A percentile compares a stretch with the other conserved stretches of the same genome.
Conservation (phyloP, 2,888 invertebrate species). For the Machimus atricapillus region DNA sequence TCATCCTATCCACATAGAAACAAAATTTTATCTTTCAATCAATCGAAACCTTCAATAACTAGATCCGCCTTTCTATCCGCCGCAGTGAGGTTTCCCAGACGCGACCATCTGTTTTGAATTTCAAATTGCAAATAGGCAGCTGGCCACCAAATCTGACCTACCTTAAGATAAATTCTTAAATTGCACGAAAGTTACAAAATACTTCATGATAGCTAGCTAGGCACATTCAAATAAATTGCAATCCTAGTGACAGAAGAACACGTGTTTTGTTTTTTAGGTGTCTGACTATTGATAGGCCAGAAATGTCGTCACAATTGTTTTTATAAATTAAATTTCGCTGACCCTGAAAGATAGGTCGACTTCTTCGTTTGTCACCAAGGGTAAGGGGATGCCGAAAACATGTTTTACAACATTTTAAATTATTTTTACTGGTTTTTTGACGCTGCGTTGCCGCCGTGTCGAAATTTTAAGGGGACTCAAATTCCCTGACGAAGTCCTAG, state of each 20-base stretch:
- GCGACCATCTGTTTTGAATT: neutral
- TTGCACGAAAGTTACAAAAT: too few species aligned
- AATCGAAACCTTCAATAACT: neutral
- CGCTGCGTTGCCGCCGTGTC: neutral
- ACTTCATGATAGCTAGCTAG: too few species aligned
- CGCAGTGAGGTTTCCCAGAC: neutral
- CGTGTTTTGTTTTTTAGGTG: neutral
- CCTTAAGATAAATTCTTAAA: neutral
- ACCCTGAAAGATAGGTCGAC: neutral
- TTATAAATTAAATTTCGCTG: neutral
- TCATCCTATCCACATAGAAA: neutral
- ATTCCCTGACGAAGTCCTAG: neutral
- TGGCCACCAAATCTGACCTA: neutral
- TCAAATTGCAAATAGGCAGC: neutral
- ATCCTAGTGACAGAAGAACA: neutral
- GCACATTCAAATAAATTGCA: neutral
- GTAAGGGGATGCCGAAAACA: neutral
- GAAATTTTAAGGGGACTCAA: neutral
- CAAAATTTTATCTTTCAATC: neutral
- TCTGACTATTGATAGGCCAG: neutral
- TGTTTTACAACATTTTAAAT: neutral
- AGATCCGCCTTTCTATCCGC: neutral
- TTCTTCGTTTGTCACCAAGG: neutral
- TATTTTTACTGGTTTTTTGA: neutral
- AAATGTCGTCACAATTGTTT: neutral